Evolutionary conservation across 2,113 vertebrate genomes (phyloP), one percentile per base, ranked within the genome.

Genomic region (Oreotragus oreotragus): DNA sequence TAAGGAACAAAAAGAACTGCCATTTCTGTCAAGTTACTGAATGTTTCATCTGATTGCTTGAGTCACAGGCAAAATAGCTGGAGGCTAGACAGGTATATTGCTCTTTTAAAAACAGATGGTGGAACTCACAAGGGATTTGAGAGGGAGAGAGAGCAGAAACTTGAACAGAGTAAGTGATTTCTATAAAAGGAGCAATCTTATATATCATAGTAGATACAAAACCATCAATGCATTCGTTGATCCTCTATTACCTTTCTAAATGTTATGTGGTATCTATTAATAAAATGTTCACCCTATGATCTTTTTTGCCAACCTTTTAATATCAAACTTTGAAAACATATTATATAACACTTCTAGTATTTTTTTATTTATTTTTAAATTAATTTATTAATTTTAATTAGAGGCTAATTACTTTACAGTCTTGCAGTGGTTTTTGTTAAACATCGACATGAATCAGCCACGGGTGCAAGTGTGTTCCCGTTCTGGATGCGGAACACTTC

Each of bases 21-120:
- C 98, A 95, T 98, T 98, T 98, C 98, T 98, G 98, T 98, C 97
- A 98, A 98, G 96, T 97, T 98, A 97, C 90, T 98, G 97, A 98
- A 97, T 98, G 91, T 97, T 98, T 98, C 94, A 97, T 98, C 94
- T 73, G 0, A 98, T 98, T 97, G 92, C 91, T 95, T 93, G 88
- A 98, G 97, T 98, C 97, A 96, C 1, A 96, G 98, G 98, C 94
- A 97, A 98, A 98, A 98, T 97, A 98, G 98, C 98, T 97, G 60
- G 96, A 98, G 98, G 98, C 97, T 95, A 98, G 96, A 98, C 96
- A 99, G 98, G 98, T 98, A 98, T 98, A 98, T 97, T 98, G 97
- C 96, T 98, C 98, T 98, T 98, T 96, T 95, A 97, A 97, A 98
- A 99, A 98, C 98, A 99, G 98, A 98, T 98, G 97, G 98, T 95